Evolutionary conservation across 1,140 invertebrate genomes (phyloP).

Genomic region (Steinernema khuongi): DNA sequence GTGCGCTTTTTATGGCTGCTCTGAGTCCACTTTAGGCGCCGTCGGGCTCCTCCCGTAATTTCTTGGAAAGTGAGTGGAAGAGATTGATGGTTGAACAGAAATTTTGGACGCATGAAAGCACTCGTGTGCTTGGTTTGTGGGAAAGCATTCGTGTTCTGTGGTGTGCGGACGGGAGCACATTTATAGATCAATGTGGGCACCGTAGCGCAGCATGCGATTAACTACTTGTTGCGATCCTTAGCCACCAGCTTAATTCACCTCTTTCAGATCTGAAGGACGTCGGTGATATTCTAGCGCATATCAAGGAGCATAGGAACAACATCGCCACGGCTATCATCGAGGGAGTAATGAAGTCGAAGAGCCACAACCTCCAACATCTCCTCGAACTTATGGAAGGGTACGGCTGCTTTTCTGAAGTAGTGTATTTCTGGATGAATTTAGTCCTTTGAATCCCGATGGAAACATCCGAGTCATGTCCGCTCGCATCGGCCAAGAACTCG

Average conservation of each 20-base stretch:
- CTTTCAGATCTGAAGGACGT: not conserved
- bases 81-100: not conserved
- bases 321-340: not conserved
- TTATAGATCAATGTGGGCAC: no score
- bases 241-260: not conserved
- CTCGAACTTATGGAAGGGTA: not conserved
- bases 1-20: constrained; percentile 1
- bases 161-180: no score
- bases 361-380: not conserved
- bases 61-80: not conserved
- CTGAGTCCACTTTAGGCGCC: not conserved
- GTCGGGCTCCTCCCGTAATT: no score
- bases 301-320: not conserved
- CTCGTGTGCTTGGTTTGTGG: constrained; percentile 1
- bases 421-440: not conserved
- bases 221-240: not conserved
- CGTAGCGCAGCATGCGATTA: no score
- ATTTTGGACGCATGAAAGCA: not conserved
- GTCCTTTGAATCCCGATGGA: not conserved
- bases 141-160: not conserved
- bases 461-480: not conserved
- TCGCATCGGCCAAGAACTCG: not conserved
- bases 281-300: not conserved
- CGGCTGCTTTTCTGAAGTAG: not conserved
- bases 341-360: not conserved